A percentile compares a stretch with the other conserved stretches of the same genome.
phyloP scores from a whole-genome alignment of 2,797 vertebrate genomes.

The Chelon auratus region DNA sequence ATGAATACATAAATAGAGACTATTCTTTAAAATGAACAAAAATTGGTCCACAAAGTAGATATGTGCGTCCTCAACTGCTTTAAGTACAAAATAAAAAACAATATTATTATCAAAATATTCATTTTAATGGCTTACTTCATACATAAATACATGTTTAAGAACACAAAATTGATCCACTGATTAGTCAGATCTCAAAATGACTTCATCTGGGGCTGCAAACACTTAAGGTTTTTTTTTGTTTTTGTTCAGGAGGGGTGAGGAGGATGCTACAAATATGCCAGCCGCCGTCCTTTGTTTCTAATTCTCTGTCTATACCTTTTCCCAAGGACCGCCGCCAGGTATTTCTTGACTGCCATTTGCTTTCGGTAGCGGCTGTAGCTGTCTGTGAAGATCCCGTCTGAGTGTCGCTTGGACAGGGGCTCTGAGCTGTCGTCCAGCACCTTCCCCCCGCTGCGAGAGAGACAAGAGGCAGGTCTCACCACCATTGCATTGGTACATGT shows the following conservation, averaged over 20 bases:
- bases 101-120: slow-evolving; percentile 99
- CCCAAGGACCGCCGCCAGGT: slow-evolving; percentile 97
- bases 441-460: slow-evolving; percentile 74
- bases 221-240: slow-evolving; percentile 67
- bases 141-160: slow-evolving; percentile 99
- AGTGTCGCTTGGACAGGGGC: slow-evolving; percentile 96
- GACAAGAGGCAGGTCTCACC: slow-evolving; percentile 37
- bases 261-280: slow-evolving; percentile 96
- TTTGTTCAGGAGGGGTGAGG: slow-evolving; percentile 48
- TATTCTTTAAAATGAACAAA: slow-evolving; percentile 85
- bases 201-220: slow-evolving; percentile 88
- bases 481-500: slow-evolving; percentile 17
- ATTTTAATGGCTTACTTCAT: slow-evolving; percentile 99
- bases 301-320: slow-evolving; percentile 99
- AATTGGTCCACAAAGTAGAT: slow-evolving; percentile 95
- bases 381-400: slow-evolving; percentile 99
- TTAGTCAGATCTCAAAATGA: slow-evolving; percentile 81
- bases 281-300: slow-evolving; percentile 99
- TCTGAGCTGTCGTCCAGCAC: slow-evolving; percentile 89
- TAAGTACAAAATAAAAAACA: slow-evolving; percentile 97
- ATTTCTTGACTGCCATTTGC: slow-evolving; percentile 99
- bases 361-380: slow-evolving; percentile 99
- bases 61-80: slow-evolving; percentile 94
- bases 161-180: slow-evolving; percentile 89
- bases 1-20: slow-evolving; percentile 77